Conservation (phyloP, 2,888 invertebrate genomes). For the Arenicola marina region DNA sequence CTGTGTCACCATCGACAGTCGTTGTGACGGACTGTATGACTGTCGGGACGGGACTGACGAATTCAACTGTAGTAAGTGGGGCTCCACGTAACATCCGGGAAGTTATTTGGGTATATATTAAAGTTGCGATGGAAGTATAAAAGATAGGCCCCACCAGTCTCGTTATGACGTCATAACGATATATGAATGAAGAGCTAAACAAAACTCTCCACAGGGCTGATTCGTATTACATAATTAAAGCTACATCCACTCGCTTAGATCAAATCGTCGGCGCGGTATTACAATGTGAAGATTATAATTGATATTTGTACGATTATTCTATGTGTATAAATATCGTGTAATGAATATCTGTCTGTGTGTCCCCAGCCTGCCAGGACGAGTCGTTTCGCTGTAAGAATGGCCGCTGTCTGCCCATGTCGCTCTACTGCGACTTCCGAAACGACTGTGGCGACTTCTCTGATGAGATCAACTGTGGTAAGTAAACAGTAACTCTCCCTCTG, state of each 20-base stretch:
- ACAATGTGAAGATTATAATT: too few species aligned
- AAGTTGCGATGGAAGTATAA: too few species aligned
- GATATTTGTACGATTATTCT: too few species aligned
- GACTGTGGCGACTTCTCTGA: slow-evolving; percentile 30
- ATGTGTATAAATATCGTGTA: too few species aligned
- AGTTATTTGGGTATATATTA: not conserved
- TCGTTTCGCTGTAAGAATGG: slow-evolving; percentile 30
- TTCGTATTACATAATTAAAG: too few species aligned
- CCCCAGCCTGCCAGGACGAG: slow-evolving; percentile 8
- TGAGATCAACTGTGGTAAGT: slow-evolving; percentile 25
- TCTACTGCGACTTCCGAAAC: slow-evolving; percentile 24
- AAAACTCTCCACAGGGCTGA: slow-evolving; percentile 23
- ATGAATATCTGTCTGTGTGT: too few species aligned
- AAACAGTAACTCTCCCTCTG: too few species aligned
- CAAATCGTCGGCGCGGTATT: too few species aligned
- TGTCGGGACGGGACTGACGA: not conserved
- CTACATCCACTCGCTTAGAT: too few species aligned
- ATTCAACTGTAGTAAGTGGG: not conserved
- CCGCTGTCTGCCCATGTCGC: slow-evolving; percentile 23
- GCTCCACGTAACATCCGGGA: not conserved
- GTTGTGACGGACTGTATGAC: slow-evolving; percentile 1
- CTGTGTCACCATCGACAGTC: not conserved
- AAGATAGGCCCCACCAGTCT: too few species aligned
- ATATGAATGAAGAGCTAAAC: too few species aligned
- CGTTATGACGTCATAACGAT: too few species aligned